Conservation (phyloP, 2,888 invertebrate genomes). For the Didymodactylos carnosus region DNA sequence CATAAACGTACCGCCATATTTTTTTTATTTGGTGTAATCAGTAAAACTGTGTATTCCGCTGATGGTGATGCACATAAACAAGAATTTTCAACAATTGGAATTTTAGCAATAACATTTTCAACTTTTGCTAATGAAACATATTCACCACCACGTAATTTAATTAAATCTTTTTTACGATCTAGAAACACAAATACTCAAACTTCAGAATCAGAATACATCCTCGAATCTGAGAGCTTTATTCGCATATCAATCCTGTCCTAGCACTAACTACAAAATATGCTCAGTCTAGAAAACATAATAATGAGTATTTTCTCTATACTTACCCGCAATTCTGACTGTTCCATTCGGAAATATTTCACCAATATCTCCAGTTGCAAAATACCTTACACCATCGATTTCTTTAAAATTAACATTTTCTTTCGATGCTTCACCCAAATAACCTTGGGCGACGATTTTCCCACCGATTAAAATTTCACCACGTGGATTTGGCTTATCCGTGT, state of each 20-base stretch:
- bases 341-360: constrained; percentile 82
- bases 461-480: constrained; percentile 66
- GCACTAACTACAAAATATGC: no score
- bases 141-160: constrained; percentile 89
- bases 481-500: constrained; percentile 63
- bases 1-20: neutral
- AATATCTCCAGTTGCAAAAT: constrained; percentile 57
- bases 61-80: constrained; percentile 38
- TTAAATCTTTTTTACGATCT: constrained; percentile 97
- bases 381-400: constrained; percentile 54
- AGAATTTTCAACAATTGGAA: constrained; percentile 79
- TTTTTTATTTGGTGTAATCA: constrained; percentile 3
- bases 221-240: no score
- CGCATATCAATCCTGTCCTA: no score
- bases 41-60: neutral
- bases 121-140: constrained; percentile 91
- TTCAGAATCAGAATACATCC: no score
- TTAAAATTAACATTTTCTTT: constrained; percentile 66
- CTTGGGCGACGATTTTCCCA: constrained; percentile 71
- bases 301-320: no score
- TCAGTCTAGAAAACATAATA: no score
- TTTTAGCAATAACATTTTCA: constrained; percentile 79
- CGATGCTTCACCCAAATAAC: constrained; percentile 56
- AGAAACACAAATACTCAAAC: constrained; percentile 25
- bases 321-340: constrained; percentile 81